Evolutionary conservation across 2,113 vertebrate genomes (phyloP).

Genomic region (Vidua chalybeata): DNA sequence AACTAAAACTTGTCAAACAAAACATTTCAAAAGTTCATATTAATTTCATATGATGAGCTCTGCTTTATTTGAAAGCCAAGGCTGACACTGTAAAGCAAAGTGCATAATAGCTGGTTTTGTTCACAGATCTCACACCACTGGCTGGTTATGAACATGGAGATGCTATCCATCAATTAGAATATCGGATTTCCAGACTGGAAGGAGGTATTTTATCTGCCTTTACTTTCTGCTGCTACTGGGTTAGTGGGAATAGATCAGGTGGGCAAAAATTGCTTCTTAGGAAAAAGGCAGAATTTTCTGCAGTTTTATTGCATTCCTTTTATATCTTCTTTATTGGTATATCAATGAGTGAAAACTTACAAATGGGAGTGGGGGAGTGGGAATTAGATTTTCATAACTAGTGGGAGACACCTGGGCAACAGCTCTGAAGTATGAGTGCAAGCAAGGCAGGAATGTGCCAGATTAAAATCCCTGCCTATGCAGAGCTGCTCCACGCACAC

Average conservation of each 20-base stretch:
- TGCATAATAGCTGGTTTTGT: neutral
- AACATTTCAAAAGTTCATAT: fast-evolving
- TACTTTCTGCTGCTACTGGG: neutral
- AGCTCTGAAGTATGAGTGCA: neutral
- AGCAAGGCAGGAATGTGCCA: neutral
- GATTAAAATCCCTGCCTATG: neutral
- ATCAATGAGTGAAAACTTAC: neutral
- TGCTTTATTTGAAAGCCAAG: neutral
- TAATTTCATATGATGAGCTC: neutral
- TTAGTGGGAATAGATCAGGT: neutral
- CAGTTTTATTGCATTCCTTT: neutral
- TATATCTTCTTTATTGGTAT: neutral
- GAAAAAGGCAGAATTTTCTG: neutral
- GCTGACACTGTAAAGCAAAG: neutral
- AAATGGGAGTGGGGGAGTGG: fast-evolving
- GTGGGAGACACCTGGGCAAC: neutral
- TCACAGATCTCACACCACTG: neutral
- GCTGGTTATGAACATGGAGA: neutral
- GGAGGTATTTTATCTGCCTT: slow-evolving; percentile 8
- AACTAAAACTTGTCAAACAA: neutral
- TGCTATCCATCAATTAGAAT: fast-evolving
- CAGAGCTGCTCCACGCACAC: neutral
- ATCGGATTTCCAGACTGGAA: slow-evolving; percentile 14
- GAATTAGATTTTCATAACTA: neutral
- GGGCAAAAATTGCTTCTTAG: neutral